These are phyloP conservation scores for Semicossyphus pulcher DNA, from an alignment of 2,113 vertebrate species.

Conservation along the genomic window DNA sequence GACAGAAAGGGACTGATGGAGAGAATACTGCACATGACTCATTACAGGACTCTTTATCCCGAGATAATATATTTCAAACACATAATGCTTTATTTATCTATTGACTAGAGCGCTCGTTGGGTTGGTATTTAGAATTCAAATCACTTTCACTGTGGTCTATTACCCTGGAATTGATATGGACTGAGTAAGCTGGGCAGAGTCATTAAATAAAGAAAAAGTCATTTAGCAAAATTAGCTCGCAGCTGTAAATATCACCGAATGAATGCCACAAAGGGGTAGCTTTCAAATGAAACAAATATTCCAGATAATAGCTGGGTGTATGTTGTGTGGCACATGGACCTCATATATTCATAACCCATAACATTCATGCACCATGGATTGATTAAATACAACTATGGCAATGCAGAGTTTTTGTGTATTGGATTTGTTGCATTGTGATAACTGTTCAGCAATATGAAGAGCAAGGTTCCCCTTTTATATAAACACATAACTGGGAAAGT, in stretches of 20 bases:
- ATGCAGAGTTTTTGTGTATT: not conserved
- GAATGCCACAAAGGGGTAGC: constrained; percentile 37
- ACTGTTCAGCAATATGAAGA: not conserved
- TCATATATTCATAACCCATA: constrained; percentile 4
- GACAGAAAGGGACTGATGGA: not conserved
- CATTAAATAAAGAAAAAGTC: constrained; percentile 68
- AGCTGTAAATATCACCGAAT: constrained; percentile 69
- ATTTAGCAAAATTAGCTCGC: constrained; percentile 65
- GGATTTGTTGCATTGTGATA: not conserved
- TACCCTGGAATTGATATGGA: constrained; percentile 64
- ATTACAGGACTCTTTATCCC: constrained; percentile 1
- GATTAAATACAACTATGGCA: not conserved
- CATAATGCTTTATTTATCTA: constrained; percentile 41
- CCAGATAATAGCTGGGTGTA: constrained; percentile 27
- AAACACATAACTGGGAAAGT: not conserved
- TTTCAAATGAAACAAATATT: constrained; percentile 29
- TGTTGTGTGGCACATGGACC: constrained; percentile 11
- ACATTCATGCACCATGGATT: not conserved
- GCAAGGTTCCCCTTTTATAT: not conserved
- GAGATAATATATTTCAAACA: constrained; percentile 30
- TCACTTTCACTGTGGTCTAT: constrained; percentile 60
- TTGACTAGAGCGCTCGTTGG: constrained; percentile 27
- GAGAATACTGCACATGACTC: not conserved
- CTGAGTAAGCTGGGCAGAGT: constrained; percentile 42
- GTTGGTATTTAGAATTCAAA: constrained; percentile 60